Percentiles rank a stretch among this genome's conserved stretches.
Evolutionary conservation across 2,113 vertebrate genomes (phyloP).

Genomic region (Agelaius tricolor): DNA sequence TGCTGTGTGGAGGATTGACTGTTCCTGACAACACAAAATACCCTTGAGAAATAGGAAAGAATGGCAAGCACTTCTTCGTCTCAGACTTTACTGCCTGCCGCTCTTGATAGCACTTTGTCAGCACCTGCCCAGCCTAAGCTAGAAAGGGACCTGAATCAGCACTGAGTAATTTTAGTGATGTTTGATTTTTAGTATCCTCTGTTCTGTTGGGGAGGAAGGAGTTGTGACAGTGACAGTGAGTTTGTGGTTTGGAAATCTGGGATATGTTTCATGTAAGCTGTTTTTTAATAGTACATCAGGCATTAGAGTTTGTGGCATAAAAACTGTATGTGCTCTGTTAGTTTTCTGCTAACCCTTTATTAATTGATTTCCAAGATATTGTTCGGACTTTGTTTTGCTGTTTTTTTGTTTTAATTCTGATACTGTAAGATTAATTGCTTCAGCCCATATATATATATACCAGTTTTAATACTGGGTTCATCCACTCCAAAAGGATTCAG

Average conservation of each 20-base stretch:
- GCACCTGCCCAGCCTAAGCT: neutral
- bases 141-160: neutral
- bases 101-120: neutral
- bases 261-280: neutral
- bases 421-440: neutral
- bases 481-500: neutral
- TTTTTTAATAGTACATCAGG: neutral
- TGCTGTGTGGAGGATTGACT: neutral
- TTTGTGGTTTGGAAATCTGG: neutral
- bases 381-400: neutral
- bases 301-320: neutral
- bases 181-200: neutral
- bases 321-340: neutral
- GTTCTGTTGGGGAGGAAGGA: neutral
- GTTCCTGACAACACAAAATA: neutral
- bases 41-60: neutral
- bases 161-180: neutral
- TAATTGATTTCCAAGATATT: neutral
- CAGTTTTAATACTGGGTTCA: neutral
- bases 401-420: neutral
- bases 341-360: neutral
- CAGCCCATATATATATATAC: neutral
- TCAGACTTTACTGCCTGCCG: rapidly evolving
- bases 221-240: neutral
- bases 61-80: neutral